Evolutionary conservation across 2,113 vertebrate species (phyloP).

Genomic region (Chlorodrepanis virens): DNA sequence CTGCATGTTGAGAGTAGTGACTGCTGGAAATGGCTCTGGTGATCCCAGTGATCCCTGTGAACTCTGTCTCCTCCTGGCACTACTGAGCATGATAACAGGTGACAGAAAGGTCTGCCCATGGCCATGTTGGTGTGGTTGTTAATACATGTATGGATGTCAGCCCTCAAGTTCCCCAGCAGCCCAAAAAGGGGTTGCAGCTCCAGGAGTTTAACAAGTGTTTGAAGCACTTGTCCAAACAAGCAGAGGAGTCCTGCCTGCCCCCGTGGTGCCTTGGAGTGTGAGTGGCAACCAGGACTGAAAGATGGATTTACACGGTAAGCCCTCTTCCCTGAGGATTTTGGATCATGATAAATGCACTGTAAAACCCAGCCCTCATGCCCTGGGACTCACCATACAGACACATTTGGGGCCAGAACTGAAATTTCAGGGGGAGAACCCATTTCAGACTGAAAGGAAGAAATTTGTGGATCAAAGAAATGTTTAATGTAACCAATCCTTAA

Average conservation of each 20-base stretch:
- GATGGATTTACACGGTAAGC: background rate
- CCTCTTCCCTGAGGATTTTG: background rate
- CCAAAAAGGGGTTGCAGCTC: background rate
- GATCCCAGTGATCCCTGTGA: background rate
- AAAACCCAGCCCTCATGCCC: background rate
- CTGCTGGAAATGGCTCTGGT: background rate
- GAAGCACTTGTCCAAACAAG: background rate
- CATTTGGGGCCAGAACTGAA: background rate
- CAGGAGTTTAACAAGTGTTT: background rate
- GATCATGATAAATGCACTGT: background rate
- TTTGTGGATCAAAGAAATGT: background rate
- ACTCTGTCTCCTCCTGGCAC: background rate
- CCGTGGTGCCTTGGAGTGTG: background rate
- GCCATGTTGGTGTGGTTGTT: background rate
- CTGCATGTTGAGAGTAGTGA: background rate
- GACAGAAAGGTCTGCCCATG: background rate
- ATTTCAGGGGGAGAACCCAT: background rate
- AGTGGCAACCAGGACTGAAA: background rate
- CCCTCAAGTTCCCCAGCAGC: background rate
- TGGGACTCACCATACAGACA: fast-evolving
- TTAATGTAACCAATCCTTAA: background rate
- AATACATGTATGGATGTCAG: background rate
- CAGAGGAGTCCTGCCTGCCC: background rate
- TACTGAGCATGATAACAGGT: background rate
- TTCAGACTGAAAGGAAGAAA: background rate